Percentiles rank a stretch among this genome's conserved stretches.
These are phyloP conservation scores for Athalia cordata DNA, from an alignment of 2,888 invertebrate genomes.

Conservation along the genomic window DNA sequence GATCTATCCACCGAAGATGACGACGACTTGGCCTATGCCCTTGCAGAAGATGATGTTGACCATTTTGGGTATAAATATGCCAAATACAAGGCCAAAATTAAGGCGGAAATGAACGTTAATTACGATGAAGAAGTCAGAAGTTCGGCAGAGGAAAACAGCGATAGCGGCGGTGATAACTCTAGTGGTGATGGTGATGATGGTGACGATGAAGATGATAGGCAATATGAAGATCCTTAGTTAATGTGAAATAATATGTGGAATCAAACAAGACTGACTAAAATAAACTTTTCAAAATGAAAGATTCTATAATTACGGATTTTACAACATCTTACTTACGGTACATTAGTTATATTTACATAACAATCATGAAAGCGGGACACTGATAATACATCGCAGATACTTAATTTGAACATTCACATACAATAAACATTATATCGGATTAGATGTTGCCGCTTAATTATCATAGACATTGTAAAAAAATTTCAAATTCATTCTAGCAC, in stretches of 20 bases:
- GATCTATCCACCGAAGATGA: constrained; percentile 72
- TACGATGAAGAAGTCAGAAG: neutral
- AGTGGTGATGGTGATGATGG: too few species aligned
- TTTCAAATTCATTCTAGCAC: constrained; percentile 13
- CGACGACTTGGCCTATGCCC: constrained; percentile 69
- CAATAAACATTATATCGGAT: neutral
- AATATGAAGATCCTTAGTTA: too few species aligned
- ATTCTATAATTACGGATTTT: too few species aligned
- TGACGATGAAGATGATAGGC: too few species aligned
- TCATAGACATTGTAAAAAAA: neutral
- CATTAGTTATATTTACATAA: constrained; percentile 8
- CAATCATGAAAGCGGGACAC: neutral
- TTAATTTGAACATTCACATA: neutral
- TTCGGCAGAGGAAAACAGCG: neutral
- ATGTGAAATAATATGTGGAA: too few species aligned
- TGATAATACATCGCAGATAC: neutral
- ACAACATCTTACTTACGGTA: neutral
- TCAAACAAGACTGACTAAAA: too few species aligned
- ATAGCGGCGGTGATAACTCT: constrained; percentile 12
- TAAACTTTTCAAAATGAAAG: too few species aligned
- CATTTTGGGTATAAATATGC: constrained; percentile 81
- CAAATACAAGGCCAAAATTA: constrained; percentile 78
- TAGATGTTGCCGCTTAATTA: neutral
- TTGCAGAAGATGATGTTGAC: constrained; percentile 76
- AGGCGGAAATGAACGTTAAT: constrained; percentile 60